These are phyloP conservation scores for Ciconia maguari DNA, from an alignment of 2,113 vertebrate genomes.

Conservation along the genomic window DNA sequence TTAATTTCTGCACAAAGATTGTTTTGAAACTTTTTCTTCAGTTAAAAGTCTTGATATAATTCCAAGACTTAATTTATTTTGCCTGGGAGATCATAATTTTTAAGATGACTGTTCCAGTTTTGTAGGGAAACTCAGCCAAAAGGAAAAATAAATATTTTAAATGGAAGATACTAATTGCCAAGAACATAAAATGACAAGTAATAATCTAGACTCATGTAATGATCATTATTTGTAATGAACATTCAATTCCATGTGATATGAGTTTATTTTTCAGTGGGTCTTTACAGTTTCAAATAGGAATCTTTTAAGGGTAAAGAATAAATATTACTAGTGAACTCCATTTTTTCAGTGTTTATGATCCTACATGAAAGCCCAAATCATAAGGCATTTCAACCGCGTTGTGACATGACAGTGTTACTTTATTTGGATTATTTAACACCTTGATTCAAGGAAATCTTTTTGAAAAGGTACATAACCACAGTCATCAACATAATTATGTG, in stretches of 20 bases:
- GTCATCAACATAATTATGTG: neutral
- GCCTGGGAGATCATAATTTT: neutral
- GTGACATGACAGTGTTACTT: neutral
- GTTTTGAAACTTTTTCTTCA: constrained; percentile 2
- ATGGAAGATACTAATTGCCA: neutral
- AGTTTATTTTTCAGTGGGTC: neutral
- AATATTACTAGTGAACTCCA: neutral
- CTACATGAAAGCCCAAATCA: neutral
- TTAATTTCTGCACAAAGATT: neutral
- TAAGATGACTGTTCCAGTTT: neutral
- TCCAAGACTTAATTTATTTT: constrained; percentile 37
- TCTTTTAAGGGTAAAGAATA: neutral
- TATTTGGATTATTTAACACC: neutral
- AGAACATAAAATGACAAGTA: neutral
- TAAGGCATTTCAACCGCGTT: neutral
- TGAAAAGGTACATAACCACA: neutral
- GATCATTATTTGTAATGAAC: neutral
- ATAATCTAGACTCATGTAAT: neutral
- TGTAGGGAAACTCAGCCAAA: neutral
- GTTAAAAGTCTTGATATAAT: constrained; percentile 7
- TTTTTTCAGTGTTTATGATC: neutral
- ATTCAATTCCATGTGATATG: neutral
- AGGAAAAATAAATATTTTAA: constrained; percentile 38
- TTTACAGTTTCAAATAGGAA: neutral
- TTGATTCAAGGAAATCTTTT: neutral